These are phyloP conservation scores for Eilema depressum DNA, from an alignment of 2,888 invertebrate species.

Conservation along the genomic window DNA sequence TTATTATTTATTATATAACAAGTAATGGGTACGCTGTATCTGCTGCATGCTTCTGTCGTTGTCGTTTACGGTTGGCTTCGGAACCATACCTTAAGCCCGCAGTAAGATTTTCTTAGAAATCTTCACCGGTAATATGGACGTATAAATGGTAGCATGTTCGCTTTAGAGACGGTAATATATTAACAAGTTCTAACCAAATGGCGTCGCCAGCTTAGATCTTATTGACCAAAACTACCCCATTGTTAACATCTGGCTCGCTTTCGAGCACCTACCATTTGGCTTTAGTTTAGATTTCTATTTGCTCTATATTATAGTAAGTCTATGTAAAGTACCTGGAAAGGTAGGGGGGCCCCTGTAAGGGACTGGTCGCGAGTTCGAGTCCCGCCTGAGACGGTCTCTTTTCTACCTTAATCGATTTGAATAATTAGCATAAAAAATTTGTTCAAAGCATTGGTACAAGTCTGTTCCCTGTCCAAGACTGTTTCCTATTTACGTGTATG, in stretches of 20 bases:
- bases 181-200: conserved; percentile 24
- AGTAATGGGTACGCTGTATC: too few relatives aligned
- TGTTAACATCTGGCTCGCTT: conserved; percentile 24
- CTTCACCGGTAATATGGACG: neutral
- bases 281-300: conserved; percentile 8
- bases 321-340: too few relatives aligned
- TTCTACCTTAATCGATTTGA: too few relatives aligned
- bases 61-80: too few relatives aligned
- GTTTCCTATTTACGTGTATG: neutral
- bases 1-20: too few relatives aligned
- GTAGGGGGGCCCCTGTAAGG: too few relatives aligned
- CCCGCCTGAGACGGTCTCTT: too few relatives aligned
- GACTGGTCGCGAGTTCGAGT: too few relatives aligned
- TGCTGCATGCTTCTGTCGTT: too few relatives aligned
- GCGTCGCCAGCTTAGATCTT: conserved; percentile 10
- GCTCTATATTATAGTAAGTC: neutral
- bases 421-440: too few relatives aligned
- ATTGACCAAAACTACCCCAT: conserved; percentile 21
- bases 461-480: neutral
- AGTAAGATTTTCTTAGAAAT: neutral
- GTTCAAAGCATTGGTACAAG: neutral
- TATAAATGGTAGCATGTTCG: neutral
- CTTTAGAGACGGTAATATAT: conserved; percentile 22
- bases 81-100: too few relatives aligned
- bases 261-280: conserved; percentile 6